Percentiles rank a stretch among this genome's conserved stretches.
Conservation (phyloP, 64 coral and sea anemone genomes). For the Astreopora myriophthalma region DNA sequence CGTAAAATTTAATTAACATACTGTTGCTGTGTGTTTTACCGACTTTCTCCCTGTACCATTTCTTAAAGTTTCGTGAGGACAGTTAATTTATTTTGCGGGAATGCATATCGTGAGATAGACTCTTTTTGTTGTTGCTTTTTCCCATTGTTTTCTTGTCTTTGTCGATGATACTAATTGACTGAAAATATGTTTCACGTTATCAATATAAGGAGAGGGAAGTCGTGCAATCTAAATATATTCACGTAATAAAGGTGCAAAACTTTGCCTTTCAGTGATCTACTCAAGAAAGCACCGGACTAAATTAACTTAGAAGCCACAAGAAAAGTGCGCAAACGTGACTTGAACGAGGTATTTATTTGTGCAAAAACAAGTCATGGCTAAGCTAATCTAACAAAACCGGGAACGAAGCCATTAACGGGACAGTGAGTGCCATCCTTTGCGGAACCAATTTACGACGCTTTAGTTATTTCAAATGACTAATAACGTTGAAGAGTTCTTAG, state of each 20-base stretch:
- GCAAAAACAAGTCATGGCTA: too few species aligned
- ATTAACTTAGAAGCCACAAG: too few species aligned
- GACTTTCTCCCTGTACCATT: neutral
- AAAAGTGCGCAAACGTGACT: neutral
- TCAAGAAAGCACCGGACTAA: too few species aligned
- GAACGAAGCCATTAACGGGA: neutral
- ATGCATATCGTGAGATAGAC: neutral
- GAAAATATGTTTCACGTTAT: neutral
- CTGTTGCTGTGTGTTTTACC: neutral
- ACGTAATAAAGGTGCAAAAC: too few species aligned
- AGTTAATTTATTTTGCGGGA: neutral
- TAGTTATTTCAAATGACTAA: too few species aligned
- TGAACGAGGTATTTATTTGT: neutral
- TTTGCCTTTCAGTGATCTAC: too few species aligned
- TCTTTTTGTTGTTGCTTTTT: neutral
- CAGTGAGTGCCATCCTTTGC: neutral
- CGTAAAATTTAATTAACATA: neutral
- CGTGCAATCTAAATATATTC: too few species aligned
- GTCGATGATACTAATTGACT: neutral
- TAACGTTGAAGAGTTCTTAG: neutral
- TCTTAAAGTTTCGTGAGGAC: neutral
- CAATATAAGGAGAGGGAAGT: neutral
- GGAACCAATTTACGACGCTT: too few species aligned
- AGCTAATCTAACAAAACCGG: neutral
- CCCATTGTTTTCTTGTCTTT: neutral